Conservation (phyloP, 2,888 invertebrate species). For the Limenitis camilla region DNA sequence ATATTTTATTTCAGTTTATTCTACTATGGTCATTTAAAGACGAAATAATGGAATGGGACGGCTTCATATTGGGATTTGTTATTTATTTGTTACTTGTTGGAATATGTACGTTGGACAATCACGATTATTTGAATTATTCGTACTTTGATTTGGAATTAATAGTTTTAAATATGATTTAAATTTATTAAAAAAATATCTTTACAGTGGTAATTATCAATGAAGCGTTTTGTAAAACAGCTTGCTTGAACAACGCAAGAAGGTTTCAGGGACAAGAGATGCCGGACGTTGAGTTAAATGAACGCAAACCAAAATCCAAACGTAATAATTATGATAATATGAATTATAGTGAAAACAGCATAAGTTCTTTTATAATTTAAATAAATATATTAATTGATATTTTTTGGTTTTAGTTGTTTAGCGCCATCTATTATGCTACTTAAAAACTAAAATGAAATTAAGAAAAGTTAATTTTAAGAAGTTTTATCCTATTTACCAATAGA, state of each 20-base stretch:
- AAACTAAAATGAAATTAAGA: too few species aligned
- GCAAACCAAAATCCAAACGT: slow-evolving; percentile 29
- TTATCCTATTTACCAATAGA: slow-evolving; percentile 26
- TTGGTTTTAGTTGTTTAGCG: too few species aligned
- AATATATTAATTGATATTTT: background rate
- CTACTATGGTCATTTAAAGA: too few species aligned
- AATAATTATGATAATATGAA: slow-evolving; percentile 11
- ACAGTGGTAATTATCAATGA: slow-evolving; percentile 55
- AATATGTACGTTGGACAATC: slow-evolving; percentile 34
- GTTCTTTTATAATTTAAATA: slow-evolving; percentile 14
- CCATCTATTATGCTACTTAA: background rate
- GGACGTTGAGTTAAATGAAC: slow-evolving; percentile 45
- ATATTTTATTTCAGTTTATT: too few species aligned
- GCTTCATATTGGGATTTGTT: slow-evolving; percentile 39
- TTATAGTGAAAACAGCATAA: background rate
- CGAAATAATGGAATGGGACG: slow-evolving; percentile 20
- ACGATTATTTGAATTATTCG: too few species aligned
- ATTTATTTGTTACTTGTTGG: slow-evolving; percentile 46
- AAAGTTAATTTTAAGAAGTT: background rate
- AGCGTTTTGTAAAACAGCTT: slow-evolving; percentile 49
- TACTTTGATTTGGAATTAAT: too few species aligned
- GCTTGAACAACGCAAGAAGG: slow-evolving; percentile 39
- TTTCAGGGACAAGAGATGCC: slow-evolving; percentile 22
- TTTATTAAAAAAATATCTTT: slow-evolving; percentile 8
- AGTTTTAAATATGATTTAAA: too few species aligned